Percentiles rank a stretch among this genome's conserved stretches.
Conservation (phyloP, 2,888 invertebrate species). For the Cistogaster globosa region DNA sequence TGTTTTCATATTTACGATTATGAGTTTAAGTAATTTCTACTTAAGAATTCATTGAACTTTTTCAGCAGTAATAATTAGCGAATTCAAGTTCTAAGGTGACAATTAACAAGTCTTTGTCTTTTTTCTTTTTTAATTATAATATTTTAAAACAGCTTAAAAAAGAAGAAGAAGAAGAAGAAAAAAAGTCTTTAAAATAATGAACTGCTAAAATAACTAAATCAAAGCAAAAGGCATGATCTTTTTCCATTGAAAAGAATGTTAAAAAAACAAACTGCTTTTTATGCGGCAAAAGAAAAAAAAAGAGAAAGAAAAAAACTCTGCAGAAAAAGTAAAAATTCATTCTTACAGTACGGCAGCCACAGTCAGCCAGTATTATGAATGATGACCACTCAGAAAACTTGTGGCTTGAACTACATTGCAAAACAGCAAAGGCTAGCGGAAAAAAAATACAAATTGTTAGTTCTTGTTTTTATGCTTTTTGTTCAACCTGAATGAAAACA, state of each 20-base stretch:
- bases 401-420: slow-evolving; percentile 61
- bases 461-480: slow-evolving; percentile 4
- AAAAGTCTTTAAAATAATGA: slow-evolving; percentile 49
- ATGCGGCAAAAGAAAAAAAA: not conserved
- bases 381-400: slow-evolving; percentile 65
- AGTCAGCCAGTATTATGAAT: slow-evolving; percentile 60
- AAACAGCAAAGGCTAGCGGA: slow-evolving; percentile 27
- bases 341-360: slow-evolving; percentile 12
- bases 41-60: slow-evolving; percentile 27
- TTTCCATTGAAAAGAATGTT: slow-evolving; percentile 15
- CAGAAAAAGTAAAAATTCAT: slow-evolving; percentile 15
- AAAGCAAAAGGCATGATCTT: slow-evolving; percentile 58
- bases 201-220: slow-evolving; percentile 49
- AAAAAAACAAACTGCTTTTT: not conserved
- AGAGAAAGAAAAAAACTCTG: slow-evolving; percentile 17
- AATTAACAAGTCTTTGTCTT: slow-evolving; percentile 15
- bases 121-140: slow-evolving; percentile 32
- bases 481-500: slow-evolving; percentile 21
- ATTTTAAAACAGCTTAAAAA: slow-evolving; percentile 31
- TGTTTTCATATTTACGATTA: not conserved
- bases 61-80: not conserved
- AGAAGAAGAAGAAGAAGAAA: not conserved
- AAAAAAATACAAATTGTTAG: slow-evolving; percentile 31
- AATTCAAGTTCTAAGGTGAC: slow-evolving; percentile 31
- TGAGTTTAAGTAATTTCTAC: not conserved